Base-by-base conservation (phyloP, 2,888 invertebrate species). In the Lampropteryx suffumata region DNA sequence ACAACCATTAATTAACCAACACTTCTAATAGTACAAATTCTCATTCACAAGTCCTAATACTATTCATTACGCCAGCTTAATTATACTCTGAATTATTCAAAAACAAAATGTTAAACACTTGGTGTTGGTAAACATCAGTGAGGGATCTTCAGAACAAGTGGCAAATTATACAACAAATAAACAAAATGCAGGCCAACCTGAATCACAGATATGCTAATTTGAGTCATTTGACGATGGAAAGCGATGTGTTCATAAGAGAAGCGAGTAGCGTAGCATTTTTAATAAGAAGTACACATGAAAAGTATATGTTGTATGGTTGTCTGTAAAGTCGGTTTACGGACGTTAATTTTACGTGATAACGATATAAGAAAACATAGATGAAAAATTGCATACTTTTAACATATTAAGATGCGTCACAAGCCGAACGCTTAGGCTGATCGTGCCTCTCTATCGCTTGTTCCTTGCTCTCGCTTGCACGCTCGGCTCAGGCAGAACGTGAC, bases 151-250 rank as follows among this genome's bases (percentile, higher is more conserved):
- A 49, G 28, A 27, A 41, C 49, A 57, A 62, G 47, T 45, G 59
- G 46, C 34, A 14, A 59, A 62, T 62, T 62, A 62, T 62, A 54
- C 61, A 46, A 43, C 45, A 49, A 55, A 55, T 59, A 62, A 62
- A 57, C 57, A 59, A 55, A 17, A 57, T 56, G 61, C 56, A 51
- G 50, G 44, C 39, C 64, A 62, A 73, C 73, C 70, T 72, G 71
- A 76, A 75, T 76, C 68, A 69, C 71, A 69, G 73, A 73, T 74
- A 77, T 76, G 78, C 65, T 75, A 78, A 80, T 79, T 73, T 66
- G 55, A 63, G 67, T 74, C 73, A 69, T 77, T 75, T 72, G 64
- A 62, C 48, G 47, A 58, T 33, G 12, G 36, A 50, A 35, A n/a
- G 30, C 35, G 59, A 3, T 58, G 55, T 7, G 9, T 42, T 34